Conservation (phyloP, 2,888 invertebrate species). For the Holacanthella duospinosa region DNA sequence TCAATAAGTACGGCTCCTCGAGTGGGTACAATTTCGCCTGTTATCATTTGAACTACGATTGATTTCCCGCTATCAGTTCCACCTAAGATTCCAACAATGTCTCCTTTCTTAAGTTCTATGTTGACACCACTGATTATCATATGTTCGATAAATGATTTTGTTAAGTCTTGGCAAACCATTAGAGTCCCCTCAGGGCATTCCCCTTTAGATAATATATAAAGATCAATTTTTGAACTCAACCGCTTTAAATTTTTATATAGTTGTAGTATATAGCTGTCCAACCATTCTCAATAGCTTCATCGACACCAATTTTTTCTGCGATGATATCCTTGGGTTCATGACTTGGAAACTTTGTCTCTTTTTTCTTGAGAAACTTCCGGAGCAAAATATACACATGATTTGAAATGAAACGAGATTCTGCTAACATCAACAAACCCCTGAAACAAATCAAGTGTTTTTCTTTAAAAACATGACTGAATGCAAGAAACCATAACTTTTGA, state of each 20-base stretch:
- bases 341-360: too few species aligned
- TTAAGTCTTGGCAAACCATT: constrained; percentile 20
- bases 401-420: not conserved
- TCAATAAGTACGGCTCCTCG: constrained; percentile 23
- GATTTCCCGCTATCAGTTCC: constrained; percentile 26
- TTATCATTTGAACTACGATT: constrained; percentile 18
- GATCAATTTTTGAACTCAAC: too few species aligned
- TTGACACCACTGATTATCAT: constrained; percentile 26
- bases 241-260: too few species aligned
- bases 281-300: not conserved
- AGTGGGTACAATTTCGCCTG: constrained; percentile 22
- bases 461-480: not conserved
- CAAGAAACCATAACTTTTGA: not conserved
- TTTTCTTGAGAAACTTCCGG: not conserved
- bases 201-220: not conserved
- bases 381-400: not conserved
- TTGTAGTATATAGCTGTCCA: not conserved
- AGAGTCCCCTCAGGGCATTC: not conserved
- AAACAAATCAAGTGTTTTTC: too few species aligned
- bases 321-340: not conserved
- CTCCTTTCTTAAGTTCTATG: constrained; percentile 22
- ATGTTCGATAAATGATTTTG: constrained; percentile 18
- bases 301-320: not conserved
- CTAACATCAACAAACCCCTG: not conserved
- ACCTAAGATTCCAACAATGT: constrained; percentile 28